Base-by-base conservation (phyloP, 1,140 invertebrate genomes). In the Leptoteleia sp. region DNA sequence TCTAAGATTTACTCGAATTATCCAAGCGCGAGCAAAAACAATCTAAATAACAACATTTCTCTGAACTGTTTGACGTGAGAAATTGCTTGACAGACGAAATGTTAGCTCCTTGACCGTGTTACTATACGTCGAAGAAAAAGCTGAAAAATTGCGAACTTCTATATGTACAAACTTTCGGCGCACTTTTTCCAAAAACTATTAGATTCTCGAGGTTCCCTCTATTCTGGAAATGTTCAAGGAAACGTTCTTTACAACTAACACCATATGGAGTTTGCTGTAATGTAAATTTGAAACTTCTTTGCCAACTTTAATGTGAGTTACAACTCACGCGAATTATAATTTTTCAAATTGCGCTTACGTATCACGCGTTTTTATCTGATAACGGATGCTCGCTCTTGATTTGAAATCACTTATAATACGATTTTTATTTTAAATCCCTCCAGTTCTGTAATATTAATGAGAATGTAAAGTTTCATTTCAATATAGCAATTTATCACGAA, bases 161-260 rank as follows among this genome's bases (percentile, higher is more conserved):
- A 57, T 59, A 59, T 25, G 43, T 59, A 12, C 15, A 70, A 70
- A 70, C 52, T 70, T 70, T 59, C 6, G 52, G 37, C 11, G 43
- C 31, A 68, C 64, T 38, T 70, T 68, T 70, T 50, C 43, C 19
- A 59, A 59, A 59, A 70, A 59, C 65, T 50, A 70, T 70, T 50
- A 59, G 43, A 70, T 70, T 59, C 52, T 48, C 45, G 65, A 70
- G 65, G 43, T 59, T 70, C 43, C 47, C 5, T 59, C 43, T 52
- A 55, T 54, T 70, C 52, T 48, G 35, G 43, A 59, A 70, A 59
- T 38, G 54, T 70, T 70, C 54, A 37, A 59, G 16, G 31, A 59
- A 70, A 70, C 42, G 65, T 40, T 70, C 65, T 59, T 70, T 59
- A 42, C 52, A 48, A 68, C 50, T 55, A 37, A 57, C 40, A 57